Evolutionary conservation across 2,113 vertebrate species (phyloP).

Genomic region (Takifugu flavidus): DNA sequence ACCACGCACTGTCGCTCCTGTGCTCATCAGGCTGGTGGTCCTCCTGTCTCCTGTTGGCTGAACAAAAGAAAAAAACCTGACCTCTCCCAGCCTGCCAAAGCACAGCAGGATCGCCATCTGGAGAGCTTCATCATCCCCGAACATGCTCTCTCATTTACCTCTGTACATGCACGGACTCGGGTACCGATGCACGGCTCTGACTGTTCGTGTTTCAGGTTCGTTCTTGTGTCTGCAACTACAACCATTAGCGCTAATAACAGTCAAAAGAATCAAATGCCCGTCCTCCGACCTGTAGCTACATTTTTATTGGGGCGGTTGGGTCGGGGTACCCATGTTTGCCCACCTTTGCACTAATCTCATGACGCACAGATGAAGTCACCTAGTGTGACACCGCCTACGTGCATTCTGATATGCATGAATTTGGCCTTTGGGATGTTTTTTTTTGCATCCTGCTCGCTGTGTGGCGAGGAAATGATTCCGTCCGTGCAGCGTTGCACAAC

Average conservation of each 20-base stretch:
- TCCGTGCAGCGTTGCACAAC: constrained; percentile 4
- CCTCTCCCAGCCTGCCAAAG: constrained; percentile 44
- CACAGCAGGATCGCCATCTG: constrained; percentile 55
- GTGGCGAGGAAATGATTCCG: constrained; percentile 7
- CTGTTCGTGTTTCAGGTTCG: too few relatives aligned
- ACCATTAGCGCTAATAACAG: too few relatives aligned
- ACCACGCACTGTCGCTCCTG: constrained; percentile 9
- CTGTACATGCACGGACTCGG: constrained; percentile 17
- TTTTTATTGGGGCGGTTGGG: too few relatives aligned
- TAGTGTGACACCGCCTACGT: too few relatives aligned
- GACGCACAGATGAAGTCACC: constrained; percentile 4
- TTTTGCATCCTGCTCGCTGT: too few relatives aligned
- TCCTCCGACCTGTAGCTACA: too few relatives aligned
- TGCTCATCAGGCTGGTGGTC: constrained; percentile 16
- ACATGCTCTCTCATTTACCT: constrained; percentile 28
- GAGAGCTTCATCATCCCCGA: constrained; percentile 25
- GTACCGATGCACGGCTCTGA: too few relatives aligned
- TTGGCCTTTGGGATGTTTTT: too few relatives aligned
- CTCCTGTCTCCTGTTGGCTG: constrained; percentile 26
- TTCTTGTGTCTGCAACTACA: too few relatives aligned
- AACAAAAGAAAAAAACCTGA: constrained; percentile 34
- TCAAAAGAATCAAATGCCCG: too few relatives aligned
- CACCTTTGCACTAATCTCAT: constrained; percentile 1
- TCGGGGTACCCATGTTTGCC: too few relatives aligned
- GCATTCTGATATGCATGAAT: too few relatives aligned